Percentiles rank a stretch among this genome's conserved stretches.
Conservation (phyloP, 2,888 invertebrate genomes). For the Meta bourneti region DNA sequence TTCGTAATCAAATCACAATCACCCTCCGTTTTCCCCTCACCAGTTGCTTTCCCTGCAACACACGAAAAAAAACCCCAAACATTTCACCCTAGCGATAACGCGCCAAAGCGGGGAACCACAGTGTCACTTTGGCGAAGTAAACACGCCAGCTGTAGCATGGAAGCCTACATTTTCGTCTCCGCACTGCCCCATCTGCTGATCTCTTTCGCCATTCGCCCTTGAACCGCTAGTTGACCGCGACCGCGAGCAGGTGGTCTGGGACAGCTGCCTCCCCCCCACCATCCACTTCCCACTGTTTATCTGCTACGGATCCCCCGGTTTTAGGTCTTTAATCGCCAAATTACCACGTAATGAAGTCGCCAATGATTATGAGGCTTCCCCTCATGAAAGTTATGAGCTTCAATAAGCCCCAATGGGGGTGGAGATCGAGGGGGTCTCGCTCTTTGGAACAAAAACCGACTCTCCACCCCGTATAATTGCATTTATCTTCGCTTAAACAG, state of each 20-base stretch:
- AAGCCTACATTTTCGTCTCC: slow-evolving; percentile 52
- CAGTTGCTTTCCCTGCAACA: background rate
- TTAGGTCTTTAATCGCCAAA: slow-evolving; percentile 75
- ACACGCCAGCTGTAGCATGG: slow-evolving; percentile 68
- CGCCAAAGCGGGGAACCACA: slow-evolving; percentile 4
- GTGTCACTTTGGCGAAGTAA: background rate
- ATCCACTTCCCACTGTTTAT: slow-evolving; percentile 51
- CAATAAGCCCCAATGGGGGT: slow-evolving; percentile 11
- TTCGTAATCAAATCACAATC: background rate
- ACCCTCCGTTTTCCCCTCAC: background rate
- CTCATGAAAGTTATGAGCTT: slow-evolving; percentile 73
- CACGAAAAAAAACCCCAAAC: background rate
- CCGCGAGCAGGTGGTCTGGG: slow-evolving; percentile 60
- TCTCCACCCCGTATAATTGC: slow-evolving; percentile 47
- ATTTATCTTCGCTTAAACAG: slow-evolving; percentile 48
- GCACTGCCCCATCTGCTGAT: slow-evolving; percentile 71
- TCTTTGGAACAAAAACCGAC: background rate
- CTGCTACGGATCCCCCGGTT: slow-evolving; percentile 39
- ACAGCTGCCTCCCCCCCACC: slow-evolving; percentile 43
- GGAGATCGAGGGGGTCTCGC: slow-evolving; percentile 27
- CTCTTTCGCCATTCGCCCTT: slow-evolving; percentile 76
- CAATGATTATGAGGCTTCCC: slow-evolving; percentile 66
- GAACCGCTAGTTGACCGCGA: slow-evolving; percentile 75
- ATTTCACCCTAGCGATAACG: background rate
- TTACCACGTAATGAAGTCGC: slow-evolving; percentile 76